These are phyloP conservation scores for Austrofundulus limnaeus DNA, from an alignment of 2,113 vertebrate species.

Conservation along the genomic window DNA sequence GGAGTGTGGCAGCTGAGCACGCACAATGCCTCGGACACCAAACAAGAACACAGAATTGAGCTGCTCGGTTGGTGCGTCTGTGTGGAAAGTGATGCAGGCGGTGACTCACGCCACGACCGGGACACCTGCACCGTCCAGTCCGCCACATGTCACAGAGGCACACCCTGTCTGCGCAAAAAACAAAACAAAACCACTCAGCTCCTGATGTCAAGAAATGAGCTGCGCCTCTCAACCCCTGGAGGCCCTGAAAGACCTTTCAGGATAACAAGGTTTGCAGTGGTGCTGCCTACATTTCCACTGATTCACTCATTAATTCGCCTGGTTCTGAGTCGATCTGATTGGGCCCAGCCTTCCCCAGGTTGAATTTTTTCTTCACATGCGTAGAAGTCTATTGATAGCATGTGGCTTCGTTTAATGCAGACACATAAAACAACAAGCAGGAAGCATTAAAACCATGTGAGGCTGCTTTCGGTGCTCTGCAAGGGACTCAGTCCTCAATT, in stretches of 20 bases:
- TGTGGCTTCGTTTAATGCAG: constrained; percentile 72
- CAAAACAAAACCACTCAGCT: no score
- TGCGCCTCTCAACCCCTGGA: constrained; percentile 16
- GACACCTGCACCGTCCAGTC: constrained; percentile 53
- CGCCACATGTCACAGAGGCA: constrained; percentile 41
- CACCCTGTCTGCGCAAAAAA: constrained; percentile 47
- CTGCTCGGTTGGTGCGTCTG: constrained; percentile 20
- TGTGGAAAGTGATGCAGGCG: constrained; percentile 43
- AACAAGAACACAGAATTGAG: constrained; percentile 18
- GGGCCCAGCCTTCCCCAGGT: constrained; percentile 16
- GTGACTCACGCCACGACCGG: constrained; percentile 58
- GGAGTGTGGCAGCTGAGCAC: constrained; percentile 44
- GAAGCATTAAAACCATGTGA: constrained; percentile 71
- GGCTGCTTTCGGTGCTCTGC: constrained; percentile 45
- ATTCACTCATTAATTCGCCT: constrained; percentile 60
- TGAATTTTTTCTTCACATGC: constrained; percentile 59
- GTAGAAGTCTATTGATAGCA: constrained; percentile 54
- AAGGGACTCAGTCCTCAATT: constrained; percentile 55
- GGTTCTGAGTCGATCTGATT: constrained; percentile 38
- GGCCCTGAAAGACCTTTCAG: constrained; percentile 15
- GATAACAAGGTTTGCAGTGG: not conserved
- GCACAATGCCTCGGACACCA: constrained; percentile 33
- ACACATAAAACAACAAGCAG: constrained; percentile 77
- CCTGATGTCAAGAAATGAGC: constrained; percentile 42
- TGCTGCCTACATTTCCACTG: constrained; percentile 36